Conservation (phyloP, 2,797 vertebrate genomes). For the Silurus lanzhouensis region DNA sequence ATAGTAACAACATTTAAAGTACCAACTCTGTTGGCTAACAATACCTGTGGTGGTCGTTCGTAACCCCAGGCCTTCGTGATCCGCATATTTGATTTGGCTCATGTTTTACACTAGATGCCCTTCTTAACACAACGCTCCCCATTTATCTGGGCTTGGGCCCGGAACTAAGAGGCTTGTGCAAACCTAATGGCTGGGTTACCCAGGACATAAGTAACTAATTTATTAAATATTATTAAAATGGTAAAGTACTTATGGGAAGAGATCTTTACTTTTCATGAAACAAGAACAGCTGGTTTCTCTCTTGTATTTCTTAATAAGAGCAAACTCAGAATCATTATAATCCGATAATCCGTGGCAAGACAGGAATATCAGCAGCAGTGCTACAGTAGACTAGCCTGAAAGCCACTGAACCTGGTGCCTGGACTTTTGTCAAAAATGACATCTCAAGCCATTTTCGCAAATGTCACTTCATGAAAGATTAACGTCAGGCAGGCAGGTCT, state of each 20-base stretch:
- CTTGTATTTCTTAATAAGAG: slow-evolving; percentile 4
- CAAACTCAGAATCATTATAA: slow-evolving; percentile 23
- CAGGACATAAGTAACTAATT: neutral
- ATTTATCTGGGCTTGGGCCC: too few species aligned
- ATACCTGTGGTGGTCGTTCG: too few species aligned
- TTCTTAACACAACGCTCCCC: too few species aligned
- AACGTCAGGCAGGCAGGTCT: slow-evolving; percentile 50
- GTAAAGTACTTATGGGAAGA: neutral
- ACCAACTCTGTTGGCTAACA: too few species aligned
- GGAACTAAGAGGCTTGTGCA: too few species aligned
- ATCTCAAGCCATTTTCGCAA: slow-evolving; percentile 53
- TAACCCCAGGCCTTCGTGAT: too few species aligned
- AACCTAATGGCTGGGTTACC: neutral
- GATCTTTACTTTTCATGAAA: neutral
- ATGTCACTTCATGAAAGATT: slow-evolving; percentile 64
- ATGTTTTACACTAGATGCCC: too few species aligned
- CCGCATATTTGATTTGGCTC: too few species aligned
- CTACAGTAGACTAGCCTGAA: slow-evolving; percentile 30
- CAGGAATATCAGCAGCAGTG: slow-evolving; percentile 23
- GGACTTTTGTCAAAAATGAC: slow-evolving; percentile 56
- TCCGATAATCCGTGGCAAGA: slow-evolving; percentile 17
- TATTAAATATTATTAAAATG: neutral
- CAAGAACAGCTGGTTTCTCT: neutral
- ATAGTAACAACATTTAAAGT: too few species aligned
- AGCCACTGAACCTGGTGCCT: slow-evolving; percentile 43